phyloP scores from a whole-genome alignment of 2,888 invertebrate genomes.

The Alcis repandata region DNA sequence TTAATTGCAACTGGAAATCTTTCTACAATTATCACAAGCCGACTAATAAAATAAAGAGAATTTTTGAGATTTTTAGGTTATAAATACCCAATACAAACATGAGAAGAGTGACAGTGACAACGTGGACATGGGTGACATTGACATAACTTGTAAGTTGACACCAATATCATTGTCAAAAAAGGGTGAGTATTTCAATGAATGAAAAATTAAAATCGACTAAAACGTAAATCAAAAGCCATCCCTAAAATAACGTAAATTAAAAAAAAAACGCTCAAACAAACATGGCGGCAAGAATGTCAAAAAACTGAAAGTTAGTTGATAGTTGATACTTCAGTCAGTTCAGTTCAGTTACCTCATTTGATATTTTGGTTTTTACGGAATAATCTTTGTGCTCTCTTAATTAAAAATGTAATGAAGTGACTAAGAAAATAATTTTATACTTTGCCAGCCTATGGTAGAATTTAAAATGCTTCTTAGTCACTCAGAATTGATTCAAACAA shows the following conservation, averaged over 20 bases:
- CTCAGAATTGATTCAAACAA: background rate
- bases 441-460: constrained; percentile 29
- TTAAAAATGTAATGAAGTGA: constrained; percentile 16
- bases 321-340: background rate
- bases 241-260: too few relatives aligned
- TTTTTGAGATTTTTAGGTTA: too few relatives aligned
- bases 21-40: background rate
- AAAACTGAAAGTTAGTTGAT: background rate
- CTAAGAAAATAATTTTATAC: constrained; percentile 36
- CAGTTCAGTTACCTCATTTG: background rate
- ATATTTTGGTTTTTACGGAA: constrained; percentile 21
- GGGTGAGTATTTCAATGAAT: too few relatives aligned
- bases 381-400: constrained; percentile 30
- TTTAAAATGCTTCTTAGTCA: constrained; percentile 34
- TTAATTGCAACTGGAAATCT: background rate
- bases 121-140: too few relatives aligned
- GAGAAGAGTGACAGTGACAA: too few relatives aligned
- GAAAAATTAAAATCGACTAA: too few relatives aligned
- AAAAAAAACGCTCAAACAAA: background rate
- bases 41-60: too few relatives aligned
- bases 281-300: background rate
- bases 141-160: too few relatives aligned
- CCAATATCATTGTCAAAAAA: too few relatives aligned
- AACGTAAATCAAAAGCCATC: too few relatives aligned
- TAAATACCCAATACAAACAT: too few relatives aligned